Conservation (phyloP, 1,140 invertebrate species). For the Drosophila teissieri region DNA sequence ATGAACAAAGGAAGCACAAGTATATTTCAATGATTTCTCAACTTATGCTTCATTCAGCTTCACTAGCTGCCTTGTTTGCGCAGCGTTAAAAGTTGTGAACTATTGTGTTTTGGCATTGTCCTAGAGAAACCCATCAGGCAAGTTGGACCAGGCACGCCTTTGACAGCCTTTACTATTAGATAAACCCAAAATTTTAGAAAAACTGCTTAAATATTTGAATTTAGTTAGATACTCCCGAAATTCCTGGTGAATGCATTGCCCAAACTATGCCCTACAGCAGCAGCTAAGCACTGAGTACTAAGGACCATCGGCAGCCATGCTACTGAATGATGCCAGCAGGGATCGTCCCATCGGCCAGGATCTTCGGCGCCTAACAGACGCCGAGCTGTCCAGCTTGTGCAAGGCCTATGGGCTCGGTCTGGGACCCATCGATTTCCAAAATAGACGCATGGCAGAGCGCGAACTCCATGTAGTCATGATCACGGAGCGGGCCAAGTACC, state of each 20-base stretch:
- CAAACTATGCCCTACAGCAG: slow-evolving; percentile 17
- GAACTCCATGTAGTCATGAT: slow-evolving; percentile 53
- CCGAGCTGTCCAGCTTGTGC: slow-evolving; percentile 47
- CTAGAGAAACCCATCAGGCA: background rate
- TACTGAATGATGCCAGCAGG: background rate
- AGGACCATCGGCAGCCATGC: slow-evolving; percentile 12
- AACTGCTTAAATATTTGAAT: background rate
- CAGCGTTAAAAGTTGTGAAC: slow-evolving; percentile 1
- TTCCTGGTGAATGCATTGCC: background rate
- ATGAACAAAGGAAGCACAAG: background rate
- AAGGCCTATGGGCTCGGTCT: slow-evolving; percentile 14
- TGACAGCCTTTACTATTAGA: background rate
- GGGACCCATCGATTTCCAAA: background rate
- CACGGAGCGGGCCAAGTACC: slow-evolving; percentile 38
- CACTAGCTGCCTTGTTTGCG: background rate
- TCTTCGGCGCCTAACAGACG: slow-evolving; percentile 26
- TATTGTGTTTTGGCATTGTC: background rate
- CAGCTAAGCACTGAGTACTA: background rate
- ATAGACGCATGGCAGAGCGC: slow-evolving; percentile 37
- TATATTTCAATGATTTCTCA: slow-evolving; percentile 22
- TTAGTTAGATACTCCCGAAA: slow-evolving; percentile 1
- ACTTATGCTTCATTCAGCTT: slow-evolving; percentile 7
- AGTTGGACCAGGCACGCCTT: background rate
- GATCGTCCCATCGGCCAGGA: slow-evolving; percentile 16
- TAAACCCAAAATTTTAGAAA: slow-evolving; percentile 1